Evolutionary conservation across 2,113 vertebrate genomes (phyloP), one percentile per base, ranked within the genome.

Genomic region (Butorides virescens): DNA sequence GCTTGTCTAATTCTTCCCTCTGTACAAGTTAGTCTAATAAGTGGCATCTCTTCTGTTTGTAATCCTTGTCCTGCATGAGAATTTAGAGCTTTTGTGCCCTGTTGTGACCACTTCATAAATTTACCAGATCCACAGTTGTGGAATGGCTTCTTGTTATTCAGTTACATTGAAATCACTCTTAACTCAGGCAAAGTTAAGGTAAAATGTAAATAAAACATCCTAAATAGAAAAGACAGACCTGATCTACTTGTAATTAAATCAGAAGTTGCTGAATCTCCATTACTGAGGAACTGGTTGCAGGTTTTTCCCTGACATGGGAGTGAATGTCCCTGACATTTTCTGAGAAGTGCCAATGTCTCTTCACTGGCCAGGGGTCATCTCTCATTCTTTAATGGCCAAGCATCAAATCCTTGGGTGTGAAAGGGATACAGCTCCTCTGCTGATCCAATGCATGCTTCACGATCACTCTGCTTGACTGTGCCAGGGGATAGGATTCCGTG

Each of bases 391-490:
- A 58, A 42, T 5, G 26, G 37, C 59, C n/a, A 34, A 66, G 44
- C 17, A 72, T 32, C 3, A 53, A 46, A 19, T 46, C 29, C 34
- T 50, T 34, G 36, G 14, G 21, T 16, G 15, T 66, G 32, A 71
- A 77, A 70, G 11, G 11, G 26, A 13, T 32, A 30, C 30, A 56
- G 2, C 22, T 59, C 22, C 26, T 44, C 36, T 46, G 37, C 52
- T 52, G 32, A 65, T 9, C 7, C 15, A 29, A 27, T 11, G 44
- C 13, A 16, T 0, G 0, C 11, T 25, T 58, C 22, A 25, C 0
- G 2, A n/a, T 42, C 8, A 4, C 52, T 23, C 18, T 36, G 52
- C 44, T 44, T 32, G 21, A 10, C 17, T 0, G 1, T 16, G 19
- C 23, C 34, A 10, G 19, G 59, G 37, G 44, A 12, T 3, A 21